Percentiles rank a stretch among this genome's conserved stretches.
These are phyloP conservation scores for Harpagoxenus sublaevis DNA, from an alignment of 2,888 invertebrate species.

Conservation along the genomic window DNA sequence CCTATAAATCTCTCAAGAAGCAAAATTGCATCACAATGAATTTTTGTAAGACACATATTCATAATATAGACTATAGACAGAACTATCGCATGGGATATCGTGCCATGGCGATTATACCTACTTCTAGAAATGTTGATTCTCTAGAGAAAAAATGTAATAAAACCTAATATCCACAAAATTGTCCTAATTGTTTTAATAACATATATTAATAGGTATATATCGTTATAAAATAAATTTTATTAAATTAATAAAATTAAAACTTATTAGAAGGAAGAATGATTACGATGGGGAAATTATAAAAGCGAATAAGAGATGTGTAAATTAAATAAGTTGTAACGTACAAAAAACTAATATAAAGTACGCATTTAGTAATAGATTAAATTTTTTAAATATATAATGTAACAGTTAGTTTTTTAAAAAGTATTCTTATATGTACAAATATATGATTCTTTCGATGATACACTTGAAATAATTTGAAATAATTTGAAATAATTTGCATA, in stretches of 20 bases:
- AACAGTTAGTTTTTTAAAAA: background rate
- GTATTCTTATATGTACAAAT: no score
- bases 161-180: no score
- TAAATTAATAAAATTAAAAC: background rate
- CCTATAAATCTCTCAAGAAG: conserved; percentile 14
- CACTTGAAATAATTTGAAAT: background rate
- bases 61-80: background rate
- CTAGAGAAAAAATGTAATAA: background rate
- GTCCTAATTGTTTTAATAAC: no score
- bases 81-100: background rate
- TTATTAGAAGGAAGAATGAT: background rate
- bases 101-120: no score
- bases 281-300: background rate
- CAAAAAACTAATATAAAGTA: no score
- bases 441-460: no score
- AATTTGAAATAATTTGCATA: background rate
- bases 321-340: no score
- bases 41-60: conserved; percentile 11
- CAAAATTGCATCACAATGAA: background rate
- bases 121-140: background rate
- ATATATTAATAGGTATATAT: background rate
- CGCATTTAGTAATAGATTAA: background rate
- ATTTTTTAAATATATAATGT: background rate
- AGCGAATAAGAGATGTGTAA: no score
- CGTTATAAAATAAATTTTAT: background rate